These are phyloP conservation scores for Tetragonula clypearis DNA, from an alignment of 1,140 invertebrate genomes.

Conservation along the genomic window DNA sequence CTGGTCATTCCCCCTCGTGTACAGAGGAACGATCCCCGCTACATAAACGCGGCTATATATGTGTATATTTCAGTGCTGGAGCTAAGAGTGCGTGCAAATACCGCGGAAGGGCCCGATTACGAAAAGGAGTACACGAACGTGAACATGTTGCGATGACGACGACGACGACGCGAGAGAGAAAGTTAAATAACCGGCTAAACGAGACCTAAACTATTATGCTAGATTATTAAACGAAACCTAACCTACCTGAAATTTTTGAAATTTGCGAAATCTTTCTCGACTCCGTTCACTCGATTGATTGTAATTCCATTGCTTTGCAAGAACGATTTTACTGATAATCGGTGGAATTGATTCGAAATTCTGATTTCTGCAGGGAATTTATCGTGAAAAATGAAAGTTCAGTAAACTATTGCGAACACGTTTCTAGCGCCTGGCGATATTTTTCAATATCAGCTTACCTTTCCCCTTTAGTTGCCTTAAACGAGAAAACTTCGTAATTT, in stretches of 20 bases:
- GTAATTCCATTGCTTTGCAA: background rate
- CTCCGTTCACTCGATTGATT: background rate
- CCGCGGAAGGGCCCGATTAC: slow-evolving; percentile 27
- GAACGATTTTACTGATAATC: background rate
- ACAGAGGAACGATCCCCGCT: slow-evolving; percentile 30
- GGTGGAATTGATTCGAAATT: background rate
- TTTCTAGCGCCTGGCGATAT: background rate
- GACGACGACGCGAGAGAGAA: background rate
- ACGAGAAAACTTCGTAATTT: background rate
- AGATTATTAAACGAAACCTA: background rate
- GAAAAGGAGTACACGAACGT: slow-evolving; percentile 21
- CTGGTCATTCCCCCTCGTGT: slow-evolving; percentile 53
- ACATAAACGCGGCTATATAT: slow-evolving; percentile 39
- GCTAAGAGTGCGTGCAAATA: slow-evolving; percentile 51
- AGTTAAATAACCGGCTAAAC: background rate
- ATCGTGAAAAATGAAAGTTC: background rate
- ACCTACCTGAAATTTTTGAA: background rate
- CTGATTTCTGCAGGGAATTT: background rate
- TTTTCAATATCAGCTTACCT: background rate
- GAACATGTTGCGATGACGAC: background rate
- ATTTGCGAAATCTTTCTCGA: background rate
- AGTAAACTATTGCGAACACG: background rate
- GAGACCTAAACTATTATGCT: background rate
- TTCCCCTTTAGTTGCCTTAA: background rate
- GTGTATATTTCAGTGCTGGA: slow-evolving; percentile 20